phyloP scores from a whole-genome alignment of 2,113 vertebrate genomes.

The Ochotona curzoniae region DNA sequence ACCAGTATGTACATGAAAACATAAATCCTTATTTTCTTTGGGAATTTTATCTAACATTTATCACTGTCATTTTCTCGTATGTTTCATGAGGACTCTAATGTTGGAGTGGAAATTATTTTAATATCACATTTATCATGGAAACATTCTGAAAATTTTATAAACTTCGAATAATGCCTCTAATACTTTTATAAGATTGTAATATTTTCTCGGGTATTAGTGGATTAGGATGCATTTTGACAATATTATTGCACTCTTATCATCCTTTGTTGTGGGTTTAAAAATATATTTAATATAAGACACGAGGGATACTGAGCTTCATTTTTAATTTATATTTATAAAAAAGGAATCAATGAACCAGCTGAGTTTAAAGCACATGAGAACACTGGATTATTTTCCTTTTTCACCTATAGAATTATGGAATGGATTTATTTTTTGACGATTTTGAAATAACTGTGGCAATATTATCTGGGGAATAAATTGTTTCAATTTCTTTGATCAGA shows the following conservation, averaged over 20 bases:
- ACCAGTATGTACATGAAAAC: not conserved
- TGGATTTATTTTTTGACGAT: not conserved
- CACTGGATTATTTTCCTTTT: slow-evolving; percentile 15
- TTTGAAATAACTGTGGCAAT: not conserved
- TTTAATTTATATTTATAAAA: not conserved
- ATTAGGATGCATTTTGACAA: not conserved
- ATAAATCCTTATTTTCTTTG: not conserved
- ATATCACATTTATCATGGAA: not conserved
- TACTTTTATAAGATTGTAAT: not conserved
- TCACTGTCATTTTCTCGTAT: not conserved
- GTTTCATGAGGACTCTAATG: not conserved
- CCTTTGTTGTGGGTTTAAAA: not conserved
- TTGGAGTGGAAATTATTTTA: not conserved
- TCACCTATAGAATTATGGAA: not conserved
- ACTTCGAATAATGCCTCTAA: not conserved
- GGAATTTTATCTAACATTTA: not conserved
- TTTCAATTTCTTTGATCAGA: slow-evolving; percentile 19
- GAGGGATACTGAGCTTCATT: not conserved
- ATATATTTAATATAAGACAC: not conserved
- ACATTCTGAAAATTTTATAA: not conserved
- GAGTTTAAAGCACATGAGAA: not conserved
- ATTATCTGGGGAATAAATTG: not conserved
- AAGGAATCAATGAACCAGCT: not conserved
- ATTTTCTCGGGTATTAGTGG: slow-evolving; percentile 14
- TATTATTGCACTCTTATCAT: not conserved